A percentile compares a stretch with the other conserved stretches of the same genome.
phyloP scores from a whole-genome alignment of 92 coral and sea anemone species.

The Epizoanthus ramosus region DNA sequence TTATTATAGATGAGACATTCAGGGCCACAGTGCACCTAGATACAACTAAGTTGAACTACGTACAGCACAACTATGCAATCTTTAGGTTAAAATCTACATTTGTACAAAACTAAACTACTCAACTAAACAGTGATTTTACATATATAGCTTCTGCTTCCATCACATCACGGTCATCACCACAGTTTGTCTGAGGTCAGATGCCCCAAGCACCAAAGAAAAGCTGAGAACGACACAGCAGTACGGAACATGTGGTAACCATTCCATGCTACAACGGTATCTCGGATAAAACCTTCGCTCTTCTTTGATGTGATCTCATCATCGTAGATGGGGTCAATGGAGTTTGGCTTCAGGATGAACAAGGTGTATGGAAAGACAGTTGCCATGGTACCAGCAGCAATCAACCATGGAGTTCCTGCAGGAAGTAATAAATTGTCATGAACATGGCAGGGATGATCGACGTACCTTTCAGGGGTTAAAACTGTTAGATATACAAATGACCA shows the following conservation, averaged over 20 bases:
- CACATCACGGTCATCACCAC: constrained; percentile 25
- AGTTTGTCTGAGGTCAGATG: constrained; percentile 40
- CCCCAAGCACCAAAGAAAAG: constrained; percentile 66
- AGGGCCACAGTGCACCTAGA: too few relatives aligned
- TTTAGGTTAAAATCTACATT: too few relatives aligned
- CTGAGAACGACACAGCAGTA: constrained; percentile 61
- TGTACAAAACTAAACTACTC: too few relatives aligned
- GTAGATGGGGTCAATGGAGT: constrained; percentile 86
- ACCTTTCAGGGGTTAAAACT: too few relatives aligned
- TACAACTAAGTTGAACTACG: too few relatives aligned
- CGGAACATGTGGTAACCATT: constrained; percentile 74
- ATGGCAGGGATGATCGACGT: too few relatives aligned
- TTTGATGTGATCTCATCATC: constrained; percentile 70
- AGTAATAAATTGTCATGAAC: not conserved
- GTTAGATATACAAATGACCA: too few relatives aligned
- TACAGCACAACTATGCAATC: too few relatives aligned
- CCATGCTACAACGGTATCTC: constrained; percentile 80
- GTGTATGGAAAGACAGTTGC: constrained; percentile 75
- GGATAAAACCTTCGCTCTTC: constrained; percentile 72
- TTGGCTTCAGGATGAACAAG: constrained; percentile 69
- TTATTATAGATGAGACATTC: too few relatives aligned
- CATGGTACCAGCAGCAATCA: constrained; percentile 72
- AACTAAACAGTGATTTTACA: not conserved
- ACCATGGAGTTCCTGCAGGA: constrained; percentile 62
- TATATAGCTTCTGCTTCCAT: not conserved